Evolutionary conservation across 2,113 vertebrate genomes (phyloP).

Genomic region (Rhabdomys dilectus): DNA sequence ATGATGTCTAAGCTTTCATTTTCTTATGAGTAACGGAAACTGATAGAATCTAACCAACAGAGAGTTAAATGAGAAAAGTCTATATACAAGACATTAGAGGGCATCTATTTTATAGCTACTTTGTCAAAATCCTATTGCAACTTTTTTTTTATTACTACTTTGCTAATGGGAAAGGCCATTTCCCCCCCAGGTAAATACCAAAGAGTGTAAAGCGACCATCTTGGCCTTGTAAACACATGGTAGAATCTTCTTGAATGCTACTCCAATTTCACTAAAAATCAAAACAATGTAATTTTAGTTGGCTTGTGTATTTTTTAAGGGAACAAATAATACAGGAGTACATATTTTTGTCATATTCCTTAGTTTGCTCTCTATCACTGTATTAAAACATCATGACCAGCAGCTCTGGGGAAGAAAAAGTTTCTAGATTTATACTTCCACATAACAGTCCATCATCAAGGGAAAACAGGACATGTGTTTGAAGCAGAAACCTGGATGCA

Average conservation of each 20-base stretch:
- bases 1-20: neutral
- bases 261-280: neutral
- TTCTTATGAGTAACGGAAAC: neutral
- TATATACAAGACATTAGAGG: neutral
- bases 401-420: neutral
- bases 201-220: neutral
- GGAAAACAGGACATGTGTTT: neutral
- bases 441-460: neutral
- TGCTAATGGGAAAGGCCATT: neutral
- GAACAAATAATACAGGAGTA: neutral
- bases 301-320: neutral
- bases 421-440: neutral
- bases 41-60: neutral
- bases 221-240: neutral
- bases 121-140: neutral
- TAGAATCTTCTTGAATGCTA: neutral
- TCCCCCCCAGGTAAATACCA: neutral
- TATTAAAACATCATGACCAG: neutral
- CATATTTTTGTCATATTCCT: neutral
- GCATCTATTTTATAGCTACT: neutral
- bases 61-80: neutral
- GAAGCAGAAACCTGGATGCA: too few relatives aligned
- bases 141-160: neutral
- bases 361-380: neutral
- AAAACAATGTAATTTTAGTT: neutral